phyloP scores from a whole-genome alignment of 2,888 invertebrate species.

The Cylindroiulus punctatus region DNA sequence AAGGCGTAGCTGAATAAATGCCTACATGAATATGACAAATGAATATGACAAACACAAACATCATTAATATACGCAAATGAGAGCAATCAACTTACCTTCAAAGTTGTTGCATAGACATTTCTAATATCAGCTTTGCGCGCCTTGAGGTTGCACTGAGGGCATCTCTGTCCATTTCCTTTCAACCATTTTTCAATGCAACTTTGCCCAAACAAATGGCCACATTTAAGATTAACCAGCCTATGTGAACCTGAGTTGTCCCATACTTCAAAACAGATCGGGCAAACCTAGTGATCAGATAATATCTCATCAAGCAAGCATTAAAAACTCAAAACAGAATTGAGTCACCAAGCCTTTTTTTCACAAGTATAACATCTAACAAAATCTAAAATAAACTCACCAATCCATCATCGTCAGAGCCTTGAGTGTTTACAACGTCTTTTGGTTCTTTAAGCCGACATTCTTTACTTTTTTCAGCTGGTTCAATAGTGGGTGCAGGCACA shows the following conservation, averaged over 20 bases:
- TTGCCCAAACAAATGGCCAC: slow-evolving; percentile 92
- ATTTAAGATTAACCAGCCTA: slow-evolving; percentile 84
- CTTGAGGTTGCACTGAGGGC: slow-evolving; percentile 88
- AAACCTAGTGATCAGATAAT: slow-evolving; percentile 68
- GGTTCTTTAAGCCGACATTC: not conserved
- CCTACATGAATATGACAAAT: no score
- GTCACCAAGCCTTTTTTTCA: no score
- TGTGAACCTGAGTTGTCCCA: slow-evolving; percentile 90
- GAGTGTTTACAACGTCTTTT: not conserved
- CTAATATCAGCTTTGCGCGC: slow-evolving; percentile 77
- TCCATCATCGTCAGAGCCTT: not conserved
- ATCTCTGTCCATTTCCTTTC: slow-evolving; percentile 71
- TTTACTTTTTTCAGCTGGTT: not conserved
- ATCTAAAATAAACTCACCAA: not conserved
- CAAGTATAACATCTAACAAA: no score
- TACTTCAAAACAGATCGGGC: slow-evolving; percentile 87
- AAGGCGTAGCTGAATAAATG: no score
- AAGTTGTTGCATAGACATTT: slow-evolving; percentile 79
- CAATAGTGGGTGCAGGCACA: not conserved
- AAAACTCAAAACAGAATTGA: no score
- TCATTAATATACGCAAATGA: no score
- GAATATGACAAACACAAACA: no score
- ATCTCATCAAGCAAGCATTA: not conserved
- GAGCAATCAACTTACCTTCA: slow-evolving; percentile 66
- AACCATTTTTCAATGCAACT: slow-evolving; percentile 84